Percentiles rank a stretch among this genome's conserved stretches.
phyloP scores from a whole-genome alignment of 2,113 vertebrate genomes.

The Semnopithecus entellus region DNA sequence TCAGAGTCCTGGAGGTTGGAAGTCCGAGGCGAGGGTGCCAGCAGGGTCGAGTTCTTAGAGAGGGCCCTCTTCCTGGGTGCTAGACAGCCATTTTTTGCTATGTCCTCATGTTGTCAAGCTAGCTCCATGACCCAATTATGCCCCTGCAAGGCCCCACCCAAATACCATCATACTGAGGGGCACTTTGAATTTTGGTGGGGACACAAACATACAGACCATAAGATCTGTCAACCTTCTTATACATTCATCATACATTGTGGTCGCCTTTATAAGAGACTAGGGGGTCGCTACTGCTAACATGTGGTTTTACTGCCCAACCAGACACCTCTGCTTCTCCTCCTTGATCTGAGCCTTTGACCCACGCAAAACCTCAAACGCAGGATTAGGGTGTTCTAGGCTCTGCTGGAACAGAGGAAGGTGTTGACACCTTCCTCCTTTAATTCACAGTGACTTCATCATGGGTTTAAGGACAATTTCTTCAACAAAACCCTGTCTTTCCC shows the following conservation, averaged over 20 bases:
- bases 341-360: neutral
- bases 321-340: neutral
- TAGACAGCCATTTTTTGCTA: neutral
- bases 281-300: neutral
- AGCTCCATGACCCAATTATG: neutral
- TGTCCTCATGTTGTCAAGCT: neutral
- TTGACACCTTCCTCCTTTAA: neutral
- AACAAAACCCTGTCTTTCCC: neutral
- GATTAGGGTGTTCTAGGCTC: neutral
- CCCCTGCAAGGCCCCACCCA: neutral
- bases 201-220: neutral
- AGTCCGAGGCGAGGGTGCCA: neutral
- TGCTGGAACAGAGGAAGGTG: too few relatives aligned
- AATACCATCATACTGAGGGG: neutral
- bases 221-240: too few relatives aligned
- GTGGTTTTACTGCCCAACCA: neutral
- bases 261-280: neutral
- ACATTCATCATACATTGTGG: neutral
- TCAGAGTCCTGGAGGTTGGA: neutral
- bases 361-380: neutral
- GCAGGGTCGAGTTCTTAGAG: neutral
- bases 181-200: neutral
- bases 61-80: neutral
- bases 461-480: neutral
- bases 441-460: neutral